Evolutionary conservation across 2,797 vertebrate species (phyloP).

Genomic region (Threskiornis aethiopicus): DNA sequence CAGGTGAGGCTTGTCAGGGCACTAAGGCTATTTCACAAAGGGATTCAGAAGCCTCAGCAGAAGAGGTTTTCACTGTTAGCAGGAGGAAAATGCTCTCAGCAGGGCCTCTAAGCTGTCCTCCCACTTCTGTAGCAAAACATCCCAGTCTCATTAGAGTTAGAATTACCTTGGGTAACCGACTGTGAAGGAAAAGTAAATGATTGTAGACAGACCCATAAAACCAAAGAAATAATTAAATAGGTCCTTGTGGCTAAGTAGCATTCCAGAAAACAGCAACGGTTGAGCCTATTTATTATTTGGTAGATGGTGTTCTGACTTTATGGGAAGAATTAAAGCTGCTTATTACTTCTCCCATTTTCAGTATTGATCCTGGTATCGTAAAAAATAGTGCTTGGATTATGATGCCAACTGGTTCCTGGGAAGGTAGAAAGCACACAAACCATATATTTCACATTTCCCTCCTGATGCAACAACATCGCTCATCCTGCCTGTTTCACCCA

Average conservation of each 20-base stretch:
- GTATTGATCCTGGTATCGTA: constrained; percentile 12
- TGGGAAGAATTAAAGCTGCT: constrained; percentile 24
- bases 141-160: constrained; percentile 29
- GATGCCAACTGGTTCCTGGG: background rate
- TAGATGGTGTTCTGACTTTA: constrained; percentile 37
- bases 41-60: background rate
- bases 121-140: constrained; percentile 7
- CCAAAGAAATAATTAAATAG: constrained; percentile 56
- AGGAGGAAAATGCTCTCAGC: background rate
- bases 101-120: background rate
- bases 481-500: background rate
- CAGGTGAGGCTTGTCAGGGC: background rate
- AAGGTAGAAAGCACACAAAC: background rate
- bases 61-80: background rate
- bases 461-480: background rate
- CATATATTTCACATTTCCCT: background rate
- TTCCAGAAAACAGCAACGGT: background rate
- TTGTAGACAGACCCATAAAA: constrained; percentile 46
- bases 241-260: constrained; percentile 36
- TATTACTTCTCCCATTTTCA: constrained; percentile 49
- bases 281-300: constrained; percentile 31
- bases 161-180: constrained; percentile 56
- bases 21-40: background rate
- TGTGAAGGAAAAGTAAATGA: constrained; percentile 45
- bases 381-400: constrained; percentile 19